A percentile compares a stretch with the other conserved stretches of the same genome.
These are phyloP conservation scores for Pimephales promelas DNA, from an alignment of 2,113 vertebrate genomes.

Conservation along the genomic window DNA sequence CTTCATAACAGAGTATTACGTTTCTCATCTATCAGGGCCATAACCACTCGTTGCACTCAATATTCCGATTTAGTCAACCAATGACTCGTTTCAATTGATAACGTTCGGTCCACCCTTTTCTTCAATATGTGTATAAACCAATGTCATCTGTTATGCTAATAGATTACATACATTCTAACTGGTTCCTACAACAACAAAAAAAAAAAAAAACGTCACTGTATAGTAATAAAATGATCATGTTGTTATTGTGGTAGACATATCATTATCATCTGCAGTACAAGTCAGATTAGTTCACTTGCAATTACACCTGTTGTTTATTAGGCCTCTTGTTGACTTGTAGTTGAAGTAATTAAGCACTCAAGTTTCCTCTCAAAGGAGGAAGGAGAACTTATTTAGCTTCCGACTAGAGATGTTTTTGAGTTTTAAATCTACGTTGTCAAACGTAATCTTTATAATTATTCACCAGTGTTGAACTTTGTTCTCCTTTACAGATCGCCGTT, in stretches of 20 bases:
- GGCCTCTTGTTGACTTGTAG: conserved; percentile 3
- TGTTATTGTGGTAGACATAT: conserved; percentile 3
- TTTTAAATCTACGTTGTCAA: not conserved
- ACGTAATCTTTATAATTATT: not conserved
- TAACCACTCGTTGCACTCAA: not conserved
- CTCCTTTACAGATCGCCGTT: not conserved
- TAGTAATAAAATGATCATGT: not conserved
- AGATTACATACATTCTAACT: not conserved
- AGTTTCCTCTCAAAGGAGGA: not conserved
- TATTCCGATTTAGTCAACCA: not conserved
- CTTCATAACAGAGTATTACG: not conserved
- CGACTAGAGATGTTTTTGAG: not conserved
- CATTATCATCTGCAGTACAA: not conserved
- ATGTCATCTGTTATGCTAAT: not conserved
- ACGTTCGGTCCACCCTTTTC: not conserved
- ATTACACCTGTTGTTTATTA: conserved; percentile 4
- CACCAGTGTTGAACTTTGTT: not conserved
- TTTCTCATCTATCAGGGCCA: not conserved
- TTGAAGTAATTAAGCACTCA: conserved; percentile 13
- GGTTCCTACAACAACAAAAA: too few relatives aligned
- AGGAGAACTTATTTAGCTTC: not conserved
- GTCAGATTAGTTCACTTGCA: not conserved
- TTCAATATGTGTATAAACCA: not conserved
- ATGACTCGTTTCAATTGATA: not conserved
- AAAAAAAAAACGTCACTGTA: not conserved